Conservation (phyloP, 2,113 vertebrate species). For the Oostethus manadensis region DNA sequence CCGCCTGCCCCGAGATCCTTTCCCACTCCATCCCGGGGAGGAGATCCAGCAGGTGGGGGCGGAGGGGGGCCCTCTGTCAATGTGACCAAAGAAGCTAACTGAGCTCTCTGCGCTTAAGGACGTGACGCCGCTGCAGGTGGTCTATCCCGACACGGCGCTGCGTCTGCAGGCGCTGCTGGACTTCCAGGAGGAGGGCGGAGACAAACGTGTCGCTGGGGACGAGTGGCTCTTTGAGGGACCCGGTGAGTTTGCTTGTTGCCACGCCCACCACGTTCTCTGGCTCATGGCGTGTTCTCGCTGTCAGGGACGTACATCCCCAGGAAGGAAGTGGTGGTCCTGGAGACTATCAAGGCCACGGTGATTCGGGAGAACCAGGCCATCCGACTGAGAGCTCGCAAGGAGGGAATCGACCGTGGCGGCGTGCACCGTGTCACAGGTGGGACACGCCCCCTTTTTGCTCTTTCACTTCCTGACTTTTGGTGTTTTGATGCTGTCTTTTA, state of each 20-base stretch:
- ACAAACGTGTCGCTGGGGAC: constrained; percentile 80
- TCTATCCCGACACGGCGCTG: constrained; percentile 84
- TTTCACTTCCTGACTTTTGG: not conserved
- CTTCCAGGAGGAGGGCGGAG: constrained; percentile 67
- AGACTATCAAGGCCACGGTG: constrained; percentile 82
- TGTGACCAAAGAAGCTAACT: no score
- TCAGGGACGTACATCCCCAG: constrained; percentile 85
- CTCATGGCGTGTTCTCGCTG: not conserved
- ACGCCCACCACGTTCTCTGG: not conserved
- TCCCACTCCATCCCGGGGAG: constrained; percentile 83
- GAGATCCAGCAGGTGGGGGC: constrained; percentile 73
- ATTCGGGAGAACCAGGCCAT: constrained; percentile 87
- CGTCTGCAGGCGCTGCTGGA: constrained; percentile 84
- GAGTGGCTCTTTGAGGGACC: constrained; percentile 93
- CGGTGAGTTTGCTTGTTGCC: constrained; percentile 58
- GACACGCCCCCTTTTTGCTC: not conserved
- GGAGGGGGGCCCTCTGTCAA: not conserved
- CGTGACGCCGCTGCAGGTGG: constrained; percentile 81
- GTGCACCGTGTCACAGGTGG: constrained; percentile 78
- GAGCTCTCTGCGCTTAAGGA: constrained; percentile 51
- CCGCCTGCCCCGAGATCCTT: constrained; percentile 82
- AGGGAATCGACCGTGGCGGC: constrained; percentile 74
- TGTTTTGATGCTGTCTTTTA: not conserved
- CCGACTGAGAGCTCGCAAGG: constrained; percentile 81
- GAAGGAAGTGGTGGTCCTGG: constrained; percentile 82